Evolutionary conservation across 2,888 invertebrate genomes (phyloP).

Genomic region (Aspidiotus destructor): DNA sequence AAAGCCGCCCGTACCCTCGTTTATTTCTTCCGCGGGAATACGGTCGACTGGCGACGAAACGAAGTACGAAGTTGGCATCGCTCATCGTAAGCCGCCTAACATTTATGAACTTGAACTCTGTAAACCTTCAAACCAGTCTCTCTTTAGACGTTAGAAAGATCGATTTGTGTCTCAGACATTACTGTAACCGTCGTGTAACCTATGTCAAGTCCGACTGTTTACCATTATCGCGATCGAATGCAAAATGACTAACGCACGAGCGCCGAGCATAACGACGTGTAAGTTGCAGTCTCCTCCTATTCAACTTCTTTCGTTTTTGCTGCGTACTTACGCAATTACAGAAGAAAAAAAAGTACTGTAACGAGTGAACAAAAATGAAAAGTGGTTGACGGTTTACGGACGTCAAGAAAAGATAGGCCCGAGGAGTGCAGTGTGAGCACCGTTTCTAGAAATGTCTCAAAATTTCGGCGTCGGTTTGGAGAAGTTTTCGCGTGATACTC

Average conservation of each 20-base stretch:
- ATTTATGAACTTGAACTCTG: conserved; percentile 3
- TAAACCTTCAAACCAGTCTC: background rate
- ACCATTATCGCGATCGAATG: conserved; percentile 1
- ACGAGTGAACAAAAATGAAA: too few relatives aligned
- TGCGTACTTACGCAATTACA: background rate
- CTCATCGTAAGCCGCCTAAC: background rate
- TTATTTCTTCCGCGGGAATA: background rate
- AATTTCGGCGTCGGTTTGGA: too few relatives aligned
- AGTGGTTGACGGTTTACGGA: too few relatives aligned
- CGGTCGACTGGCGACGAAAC: conserved; percentile 4
- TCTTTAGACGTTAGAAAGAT: background rate
- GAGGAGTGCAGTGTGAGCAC: too few relatives aligned
- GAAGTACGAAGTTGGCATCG: background rate
- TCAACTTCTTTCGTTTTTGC: background rate
- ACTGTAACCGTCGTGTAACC: background rate
- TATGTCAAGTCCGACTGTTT: background rate
- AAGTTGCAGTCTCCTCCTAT: background rate
- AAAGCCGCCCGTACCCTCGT: too few relatives aligned
- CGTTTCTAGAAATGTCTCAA: too few relatives aligned
- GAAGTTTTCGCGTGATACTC: too few relatives aligned
- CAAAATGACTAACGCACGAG: background rate
- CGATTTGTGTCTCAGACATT: background rate
- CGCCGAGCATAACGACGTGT: too few relatives aligned
- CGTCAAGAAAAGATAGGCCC: too few relatives aligned
- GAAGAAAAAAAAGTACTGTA: background rate